Evolutionary conservation across 1,140 invertebrate species (phyloP).

Genomic region (Pinna nobilis): DNA sequence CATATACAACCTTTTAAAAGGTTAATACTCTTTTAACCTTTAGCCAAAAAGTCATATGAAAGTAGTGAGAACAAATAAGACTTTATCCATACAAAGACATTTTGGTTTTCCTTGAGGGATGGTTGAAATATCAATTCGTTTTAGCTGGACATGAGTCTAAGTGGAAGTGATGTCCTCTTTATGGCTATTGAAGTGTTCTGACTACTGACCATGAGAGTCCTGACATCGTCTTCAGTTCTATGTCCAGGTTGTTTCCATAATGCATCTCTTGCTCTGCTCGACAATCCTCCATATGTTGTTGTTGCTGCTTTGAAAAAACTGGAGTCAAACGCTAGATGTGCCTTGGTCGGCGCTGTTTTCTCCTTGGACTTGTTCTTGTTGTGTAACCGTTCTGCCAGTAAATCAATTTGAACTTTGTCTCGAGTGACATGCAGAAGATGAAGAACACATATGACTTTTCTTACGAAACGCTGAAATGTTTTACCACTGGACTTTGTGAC

Average conservation of each 20-base stretch:
- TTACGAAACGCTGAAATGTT: constrained; percentile 4
- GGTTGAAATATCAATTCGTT: too few species aligned
- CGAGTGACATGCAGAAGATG: constrained; percentile 14
- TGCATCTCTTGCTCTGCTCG: constrained; percentile 25
- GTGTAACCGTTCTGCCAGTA: constrained; percentile 2
- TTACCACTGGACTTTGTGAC: not conserved
- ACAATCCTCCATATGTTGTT: constrained; percentile 40
- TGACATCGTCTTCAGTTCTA: constrained; percentile 37
- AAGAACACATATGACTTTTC: constrained; percentile 27
- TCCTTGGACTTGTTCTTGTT: not conserved
- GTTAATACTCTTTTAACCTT: too few species aligned
- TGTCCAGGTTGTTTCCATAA: constrained; percentile 26
- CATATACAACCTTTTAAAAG: too few species aligned
- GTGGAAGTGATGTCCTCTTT: too few species aligned
- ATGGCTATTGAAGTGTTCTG: too few species aligned
- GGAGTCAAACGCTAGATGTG: constrained; percentile 38
- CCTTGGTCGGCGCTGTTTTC: not conserved
- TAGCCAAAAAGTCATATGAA: too few species aligned
- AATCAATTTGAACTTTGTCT: constrained; percentile 13
- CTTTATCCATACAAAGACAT: too few species aligned
- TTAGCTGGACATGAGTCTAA: too few species aligned
- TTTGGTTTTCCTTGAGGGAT: too few species aligned
- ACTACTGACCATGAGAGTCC: constrained; percentile 28
- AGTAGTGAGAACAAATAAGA: too few species aligned
- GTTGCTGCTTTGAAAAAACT: constrained; percentile 33